Evolutionary conservation across 2,113 vertebrate species (phyloP).

Genomic region (Malurus elegans): DNA sequence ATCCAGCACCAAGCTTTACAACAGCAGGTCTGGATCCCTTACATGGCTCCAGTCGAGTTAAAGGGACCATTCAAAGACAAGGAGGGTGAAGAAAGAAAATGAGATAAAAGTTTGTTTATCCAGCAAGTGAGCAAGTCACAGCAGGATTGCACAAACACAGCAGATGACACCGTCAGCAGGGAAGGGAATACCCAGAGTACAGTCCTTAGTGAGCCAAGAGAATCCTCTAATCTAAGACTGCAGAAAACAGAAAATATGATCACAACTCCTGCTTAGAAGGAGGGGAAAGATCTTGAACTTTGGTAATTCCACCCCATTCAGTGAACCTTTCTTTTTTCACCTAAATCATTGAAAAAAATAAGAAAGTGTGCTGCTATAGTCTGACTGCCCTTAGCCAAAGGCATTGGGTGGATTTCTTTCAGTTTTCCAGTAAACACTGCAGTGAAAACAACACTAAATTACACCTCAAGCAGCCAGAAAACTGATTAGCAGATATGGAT

Average conservation of each 20-base stretch:
- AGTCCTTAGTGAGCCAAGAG: conserved; percentile 19
- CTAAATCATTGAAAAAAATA: neutral
- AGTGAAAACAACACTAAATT: neutral
- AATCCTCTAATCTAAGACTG: conserved; percentile 5
- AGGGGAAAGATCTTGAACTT: neutral
- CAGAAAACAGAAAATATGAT: neutral
- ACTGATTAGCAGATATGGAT: neutral
- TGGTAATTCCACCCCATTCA: neutral
- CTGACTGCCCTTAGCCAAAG: neutral
- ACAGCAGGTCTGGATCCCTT: neutral
- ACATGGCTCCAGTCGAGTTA: neutral
- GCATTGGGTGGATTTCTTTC: neutral
- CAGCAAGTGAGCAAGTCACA: conserved; percentile 6
- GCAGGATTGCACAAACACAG: conserved; percentile 54
- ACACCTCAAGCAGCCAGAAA: neutral
- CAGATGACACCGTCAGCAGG: conserved; percentile 4
- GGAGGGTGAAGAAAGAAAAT: neutral
- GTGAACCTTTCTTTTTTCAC: neutral
- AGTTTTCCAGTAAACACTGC: neutral
- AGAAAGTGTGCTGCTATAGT: neutral
- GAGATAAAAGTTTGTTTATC: conserved; percentile 14
- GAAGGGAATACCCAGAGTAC: neutral
- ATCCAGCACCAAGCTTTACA: neutral
- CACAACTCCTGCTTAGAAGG: neutral
- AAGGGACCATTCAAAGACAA: neutral